Evolutionary conservation across 2,888 invertebrate species (phyloP).

Genomic region (Oscheius myriophilus): DNA sequence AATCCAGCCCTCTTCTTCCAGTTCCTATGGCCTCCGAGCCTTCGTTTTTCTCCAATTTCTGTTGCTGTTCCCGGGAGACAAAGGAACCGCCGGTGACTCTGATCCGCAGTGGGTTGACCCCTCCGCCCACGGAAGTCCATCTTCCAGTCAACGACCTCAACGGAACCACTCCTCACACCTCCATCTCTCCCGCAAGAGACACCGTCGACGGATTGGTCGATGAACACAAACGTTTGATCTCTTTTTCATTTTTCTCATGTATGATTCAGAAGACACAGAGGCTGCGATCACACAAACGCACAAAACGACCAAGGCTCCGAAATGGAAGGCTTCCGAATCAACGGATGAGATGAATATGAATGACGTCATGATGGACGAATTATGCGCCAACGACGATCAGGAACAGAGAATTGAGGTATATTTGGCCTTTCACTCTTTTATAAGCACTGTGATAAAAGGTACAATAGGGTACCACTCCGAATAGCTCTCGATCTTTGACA

Average conservation of each 20-base stretch:
- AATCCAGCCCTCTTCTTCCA: too few relatives aligned
- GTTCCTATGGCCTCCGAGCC: too few relatives aligned
- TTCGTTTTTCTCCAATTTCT: conserved; percentile 16
- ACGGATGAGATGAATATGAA: conserved; percentile 22
- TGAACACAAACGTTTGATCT: background rate
- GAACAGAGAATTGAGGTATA: conserved; percentile 26
- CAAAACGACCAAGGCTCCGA: background rate
- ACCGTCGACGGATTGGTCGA: conserved; percentile 27
- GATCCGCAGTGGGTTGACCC: conserved; percentile 12
- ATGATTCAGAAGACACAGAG: conserved; percentile 13
- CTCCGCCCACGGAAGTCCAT: background rate
- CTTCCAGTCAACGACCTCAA: conserved; percentile 1
- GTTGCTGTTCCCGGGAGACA: conserved; percentile 20
- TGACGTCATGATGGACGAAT: conserved; percentile 27
- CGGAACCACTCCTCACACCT: background rate
- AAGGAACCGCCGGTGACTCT: conserved; percentile 24
- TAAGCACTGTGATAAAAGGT: too few relatives aligned
- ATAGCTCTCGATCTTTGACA: too few relatives aligned
- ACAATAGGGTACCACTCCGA: too few relatives aligned
- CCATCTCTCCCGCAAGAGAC: conserved; percentile 23
- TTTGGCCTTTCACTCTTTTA: too few relatives aligned
- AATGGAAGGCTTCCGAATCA: conserved; percentile 11
- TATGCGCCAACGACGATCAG: conserved; percentile 19
- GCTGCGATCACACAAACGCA: background rate
- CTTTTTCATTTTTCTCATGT: background rate